phyloP scores from a whole-genome alignment of 2,888 invertebrate species.

The Pyrochroa serraticornis region DNA sequence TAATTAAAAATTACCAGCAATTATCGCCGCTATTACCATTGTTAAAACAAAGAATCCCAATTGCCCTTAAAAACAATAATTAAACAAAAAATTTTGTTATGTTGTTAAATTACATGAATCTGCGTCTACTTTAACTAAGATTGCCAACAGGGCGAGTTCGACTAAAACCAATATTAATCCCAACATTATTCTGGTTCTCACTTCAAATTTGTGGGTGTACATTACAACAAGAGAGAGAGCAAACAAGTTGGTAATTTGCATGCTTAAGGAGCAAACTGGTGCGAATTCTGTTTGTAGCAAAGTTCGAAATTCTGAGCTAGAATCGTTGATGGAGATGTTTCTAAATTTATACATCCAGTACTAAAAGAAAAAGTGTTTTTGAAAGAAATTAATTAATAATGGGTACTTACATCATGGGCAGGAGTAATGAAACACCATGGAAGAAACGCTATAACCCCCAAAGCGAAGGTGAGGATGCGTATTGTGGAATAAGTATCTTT shows the following conservation, averaged over 20 bases:
- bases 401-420: conserved; percentile 14
- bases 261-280: conserved; percentile 2
- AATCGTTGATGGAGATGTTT: neutral
- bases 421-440: conserved; percentile 14
- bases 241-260: conserved; percentile 5
- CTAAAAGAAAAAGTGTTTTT: conserved; percentile 1
- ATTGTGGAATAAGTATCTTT: conserved; percentile 5
- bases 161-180: neutral
- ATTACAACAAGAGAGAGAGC: conserved; percentile 9
- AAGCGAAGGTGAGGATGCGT: conserved; percentile 8
- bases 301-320: neutral
- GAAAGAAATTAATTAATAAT: too few relatives aligned
- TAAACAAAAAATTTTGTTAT: neutral
- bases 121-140: conserved; percentile 10
- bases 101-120: conserved; percentile 16
- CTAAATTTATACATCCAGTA: conserved; percentile 27
- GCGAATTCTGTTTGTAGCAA: conserved; percentile 18
- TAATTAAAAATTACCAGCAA: conserved; percentile 21
- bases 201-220: conserved; percentile 9
- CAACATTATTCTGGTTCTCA: neutral
- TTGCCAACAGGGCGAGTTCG: neutral
- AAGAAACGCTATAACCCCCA: conserved; percentile 13
- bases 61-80: conserved; percentile 31
- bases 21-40: conserved; percentile 14
- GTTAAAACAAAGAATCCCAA: conserved; percentile 28